phyloP scores from a whole-genome alignment of 2,113 vertebrate species.

The Argyrosomus japonicus region DNA sequence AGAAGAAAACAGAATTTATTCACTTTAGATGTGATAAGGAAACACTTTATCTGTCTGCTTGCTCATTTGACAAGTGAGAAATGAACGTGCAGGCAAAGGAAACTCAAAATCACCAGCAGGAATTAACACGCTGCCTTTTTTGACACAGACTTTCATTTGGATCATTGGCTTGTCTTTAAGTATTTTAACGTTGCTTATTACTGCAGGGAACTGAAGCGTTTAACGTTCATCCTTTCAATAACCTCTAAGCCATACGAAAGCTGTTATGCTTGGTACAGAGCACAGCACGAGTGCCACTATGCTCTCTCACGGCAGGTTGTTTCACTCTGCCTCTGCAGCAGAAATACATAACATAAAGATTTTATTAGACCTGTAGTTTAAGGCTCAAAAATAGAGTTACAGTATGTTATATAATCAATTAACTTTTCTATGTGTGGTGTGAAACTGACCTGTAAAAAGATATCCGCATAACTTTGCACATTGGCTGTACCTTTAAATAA shows the following conservation, averaged over 20 bases:
- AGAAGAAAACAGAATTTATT: conserved; percentile 7
- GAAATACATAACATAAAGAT: conserved; percentile 5
- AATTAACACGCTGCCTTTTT: conserved; percentile 51
- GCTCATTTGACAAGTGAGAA: conserved; percentile 27
- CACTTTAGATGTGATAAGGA: neutral
- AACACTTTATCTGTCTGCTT: conserved; percentile 11
- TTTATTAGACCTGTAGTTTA: neutral
- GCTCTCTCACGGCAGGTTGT: conserved; percentile 65
- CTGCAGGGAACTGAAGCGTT: conserved; percentile 69
- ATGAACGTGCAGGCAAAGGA: conserved; percentile 14
- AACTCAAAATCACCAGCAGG: conserved; percentile 66
- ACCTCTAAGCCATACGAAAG: conserved; percentile 71
- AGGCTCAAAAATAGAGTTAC: neutral
- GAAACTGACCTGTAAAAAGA: neutral
- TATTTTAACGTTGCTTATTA: conserved; percentile 60
- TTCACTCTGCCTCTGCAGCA: conserved; percentile 21
- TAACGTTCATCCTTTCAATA: conserved; percentile 63
- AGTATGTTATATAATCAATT: neutral
- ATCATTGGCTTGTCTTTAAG: conserved; percentile 45
- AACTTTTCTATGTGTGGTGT: neutral
- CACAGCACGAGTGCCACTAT: conserved; percentile 51
- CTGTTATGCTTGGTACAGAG: conserved; percentile 64
- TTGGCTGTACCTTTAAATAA: neutral
- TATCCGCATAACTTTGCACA: neutral
- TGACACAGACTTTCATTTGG: conserved; percentile 50